Base-by-base conservation (phyloP, 1,140 invertebrate species). In the Doryteuthis pealeii region DNA sequence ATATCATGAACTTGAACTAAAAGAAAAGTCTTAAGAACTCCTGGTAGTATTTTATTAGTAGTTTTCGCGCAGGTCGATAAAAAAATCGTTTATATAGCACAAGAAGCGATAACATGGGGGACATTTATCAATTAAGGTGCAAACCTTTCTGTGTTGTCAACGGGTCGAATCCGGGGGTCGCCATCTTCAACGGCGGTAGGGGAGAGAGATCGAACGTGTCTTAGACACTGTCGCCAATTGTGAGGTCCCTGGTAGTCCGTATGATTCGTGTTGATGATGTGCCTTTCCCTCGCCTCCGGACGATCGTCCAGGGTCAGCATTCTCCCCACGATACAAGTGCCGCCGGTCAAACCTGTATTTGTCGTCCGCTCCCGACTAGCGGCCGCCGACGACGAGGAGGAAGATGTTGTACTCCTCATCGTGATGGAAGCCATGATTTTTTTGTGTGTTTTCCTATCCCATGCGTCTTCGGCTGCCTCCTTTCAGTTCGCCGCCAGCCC, bases 191-290 rank as follows among this genome's bases (percentile, higher is more conserved):
- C 28, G 28, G 33, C 67, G 43, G 72, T 74, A 22, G 49, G 66
- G 18, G 76, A 79, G 30, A 75, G 72, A 54, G 54, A 71, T 70
- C 75, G 72, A 43, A 81, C 80, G 31, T 76, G 80, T 76, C 76
- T 74, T 70, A 82, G 54, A 65, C 74, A 73, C 45, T 77, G 75
- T 76, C 80, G 76, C 80, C 80, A 82, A 40, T 80, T 80, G 72
- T 82, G 80, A 67, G 80, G 80, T 66, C 80, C 80, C 71, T 79
- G 80, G 62, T 78, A 82, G 43, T 78, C 74, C 72, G 40, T 73
- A 18, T 54, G 72, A 40, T 66, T 66, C 33, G 43, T 72, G 28
- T 22, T 32, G 30, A 28, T 54, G 49, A 32, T 58, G 31, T 54
- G 26, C n/a, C 32, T 30, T 32, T 32, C 49, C 18, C n/a, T 30